Percentiles rank a stretch among this genome's conserved stretches.
These are phyloP conservation scores for Contarinia nasturtii DNA, from an alignment of 1,140 invertebrate species.

Conservation along the genomic window DNA sequence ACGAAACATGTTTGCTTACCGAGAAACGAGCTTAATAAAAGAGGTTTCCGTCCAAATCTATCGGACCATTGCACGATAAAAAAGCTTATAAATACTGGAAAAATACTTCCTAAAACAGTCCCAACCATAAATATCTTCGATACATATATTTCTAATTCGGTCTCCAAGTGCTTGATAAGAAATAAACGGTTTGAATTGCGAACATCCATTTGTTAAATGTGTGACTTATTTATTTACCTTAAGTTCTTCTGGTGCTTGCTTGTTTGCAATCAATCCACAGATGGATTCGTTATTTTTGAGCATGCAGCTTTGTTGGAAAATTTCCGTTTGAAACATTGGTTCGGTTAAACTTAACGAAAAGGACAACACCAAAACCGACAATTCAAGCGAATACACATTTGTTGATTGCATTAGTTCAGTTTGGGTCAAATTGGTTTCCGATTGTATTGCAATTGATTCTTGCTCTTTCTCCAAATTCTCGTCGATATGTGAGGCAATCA, in stretches of 20 bases:
- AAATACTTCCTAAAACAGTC: conserved; percentile 35
- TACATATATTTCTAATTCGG: conserved; percentile 36
- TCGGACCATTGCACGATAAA: conserved; percentile 57
- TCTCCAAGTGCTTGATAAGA: conserved; percentile 27
- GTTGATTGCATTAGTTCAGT: too few relatives aligned
- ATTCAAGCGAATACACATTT: conserved; percentile 20
- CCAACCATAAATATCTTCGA: conserved; percentile 34
- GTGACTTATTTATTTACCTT: neutral
- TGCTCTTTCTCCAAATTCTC: too few relatives aligned
- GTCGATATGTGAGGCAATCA: too few relatives aligned
- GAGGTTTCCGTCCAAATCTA: conserved; percentile 43
- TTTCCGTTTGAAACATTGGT: conserved; percentile 28
- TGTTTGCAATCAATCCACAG: conserved; percentile 28
- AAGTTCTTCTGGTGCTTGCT: conserved; percentile 20
- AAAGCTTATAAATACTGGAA: conserved; percentile 38
- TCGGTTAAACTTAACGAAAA: conserved; percentile 19
- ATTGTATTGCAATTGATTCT: too few relatives aligned
- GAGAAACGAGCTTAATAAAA: conserved; percentile 32
- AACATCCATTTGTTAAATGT: neutral
- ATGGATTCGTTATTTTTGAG: conserved; percentile 26
- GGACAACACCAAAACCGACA: conserved; percentile 18
- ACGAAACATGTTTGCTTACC: conserved; percentile 21
- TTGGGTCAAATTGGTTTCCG: too few relatives aligned
- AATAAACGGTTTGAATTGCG: neutral
- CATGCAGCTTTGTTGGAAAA: conserved; percentile 31